Conservation (phyloP, 2,113 vertebrate genomes). For the Tragelaphus scriptus region DNA sequence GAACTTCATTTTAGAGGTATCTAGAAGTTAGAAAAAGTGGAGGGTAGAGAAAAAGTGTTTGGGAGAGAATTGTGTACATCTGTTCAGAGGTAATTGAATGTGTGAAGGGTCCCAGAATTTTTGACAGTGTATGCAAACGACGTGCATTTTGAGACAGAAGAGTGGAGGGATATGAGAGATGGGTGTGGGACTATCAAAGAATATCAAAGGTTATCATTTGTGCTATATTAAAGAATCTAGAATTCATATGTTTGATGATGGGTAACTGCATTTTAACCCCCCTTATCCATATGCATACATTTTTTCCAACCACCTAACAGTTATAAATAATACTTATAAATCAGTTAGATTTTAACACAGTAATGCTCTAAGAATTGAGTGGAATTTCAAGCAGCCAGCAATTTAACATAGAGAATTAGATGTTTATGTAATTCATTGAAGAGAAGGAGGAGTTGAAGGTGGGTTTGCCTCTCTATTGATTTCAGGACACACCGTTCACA, state of each 20-base stretch:
- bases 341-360: neutral
- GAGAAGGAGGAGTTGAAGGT: neutral
- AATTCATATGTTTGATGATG: neutral
- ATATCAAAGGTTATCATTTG: neutral
- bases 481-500: neutral
- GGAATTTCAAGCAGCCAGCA: neutral
- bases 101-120: neutral
- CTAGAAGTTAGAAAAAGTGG: neutral
- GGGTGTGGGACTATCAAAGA: fast-evolving
- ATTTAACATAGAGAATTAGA: neutral
- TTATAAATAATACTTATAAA: neutral
- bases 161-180: neutral
- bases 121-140: neutral
- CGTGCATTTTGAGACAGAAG: fast-evolving
- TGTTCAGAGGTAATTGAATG: neutral
- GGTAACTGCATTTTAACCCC: neutral
- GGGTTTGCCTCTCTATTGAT: neutral
- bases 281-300: neutral
- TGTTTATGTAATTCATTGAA: neutral
- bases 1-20: neutral
- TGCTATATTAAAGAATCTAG: neutral
- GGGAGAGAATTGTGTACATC: neutral
- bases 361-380: neutral
- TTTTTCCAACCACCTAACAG: neutral
- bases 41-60: neutral